phyloP scores from a whole-genome alignment of 2,888 invertebrate species.

The Ganaspis brasiliensis region DNA sequence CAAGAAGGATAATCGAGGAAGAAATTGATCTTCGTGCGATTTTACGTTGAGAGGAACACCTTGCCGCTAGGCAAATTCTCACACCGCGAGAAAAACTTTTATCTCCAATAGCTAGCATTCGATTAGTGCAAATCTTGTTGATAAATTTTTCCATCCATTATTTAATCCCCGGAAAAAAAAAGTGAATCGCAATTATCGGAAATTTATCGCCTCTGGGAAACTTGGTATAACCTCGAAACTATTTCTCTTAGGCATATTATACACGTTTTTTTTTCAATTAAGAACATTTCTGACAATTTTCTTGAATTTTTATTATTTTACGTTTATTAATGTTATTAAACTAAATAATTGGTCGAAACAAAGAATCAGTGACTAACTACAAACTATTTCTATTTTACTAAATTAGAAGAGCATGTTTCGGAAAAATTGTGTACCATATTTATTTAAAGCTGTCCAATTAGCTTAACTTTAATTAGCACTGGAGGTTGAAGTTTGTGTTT shows the following conservation, averaged over 20 bases:
- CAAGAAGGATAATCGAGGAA: conserved; percentile 16
- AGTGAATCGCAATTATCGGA: not conserved
- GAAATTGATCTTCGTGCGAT: conserved; percentile 41
- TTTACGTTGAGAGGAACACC: conserved; percentile 31
- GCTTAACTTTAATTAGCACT: conserved; percentile 14
- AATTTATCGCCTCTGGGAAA: not conserved
- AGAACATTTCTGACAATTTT: no score
- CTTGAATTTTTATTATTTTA: no score
- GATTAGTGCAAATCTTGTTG: conserved; percentile 3
- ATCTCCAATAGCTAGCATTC: not conserved
- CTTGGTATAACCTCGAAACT: not conserved
- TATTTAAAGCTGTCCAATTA: conserved; percentile 25
- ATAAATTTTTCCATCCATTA: not conserved
- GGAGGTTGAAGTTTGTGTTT: conserved; percentile 11
- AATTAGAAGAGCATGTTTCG: not conserved
- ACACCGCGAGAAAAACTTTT: conserved; percentile 18
- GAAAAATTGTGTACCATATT: not conserved
- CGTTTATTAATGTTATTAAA: no score
- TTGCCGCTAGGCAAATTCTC: conserved; percentile 34
- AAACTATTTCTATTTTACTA: no score
- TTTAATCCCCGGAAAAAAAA: not conserved
- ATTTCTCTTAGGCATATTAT: no score
- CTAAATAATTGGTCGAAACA: no score
- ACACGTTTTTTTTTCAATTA: no score
- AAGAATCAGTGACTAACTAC: no score